Base-by-base conservation (phyloP, 2,113 vertebrate genomes). In the Mormoops blainvillei region DNA sequence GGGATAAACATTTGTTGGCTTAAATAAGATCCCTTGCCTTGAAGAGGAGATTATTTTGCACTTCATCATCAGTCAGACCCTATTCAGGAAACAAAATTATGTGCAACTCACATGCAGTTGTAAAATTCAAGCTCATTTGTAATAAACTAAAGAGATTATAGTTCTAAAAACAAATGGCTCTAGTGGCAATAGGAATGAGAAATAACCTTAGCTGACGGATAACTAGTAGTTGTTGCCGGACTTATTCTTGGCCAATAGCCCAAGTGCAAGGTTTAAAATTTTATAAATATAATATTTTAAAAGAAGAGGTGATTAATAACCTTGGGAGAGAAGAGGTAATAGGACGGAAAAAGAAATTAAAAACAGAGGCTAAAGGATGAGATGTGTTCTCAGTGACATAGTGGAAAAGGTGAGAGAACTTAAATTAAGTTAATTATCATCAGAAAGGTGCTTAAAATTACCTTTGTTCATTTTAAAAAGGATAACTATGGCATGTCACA, bases 361-460 rank as follows among this genome's bases (percentile, higher is more conserved):
- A 61, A 50, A 16, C 68, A 92, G 74, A 85, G 41, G 33, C 68
- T 84, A 58, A 65, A 50, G 41, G 5, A 26, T 92, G 70, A 94
- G 38, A 48, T 31, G 4, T 89, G 10, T 11, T 31, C 28, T 73
- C 28, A 84, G 43, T 87, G 43, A 87, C 24, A 65, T 10, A 50
- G 28, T 89, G 71, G 65, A 68, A 91, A 94, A 65, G 2, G 63
- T 45, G 28, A 88, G 33, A 71, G 45, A 93, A 70, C 12, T 41
- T 77, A 56, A 91, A 52, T 28, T 89, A 87, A 96, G 94, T 87
- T 67, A 93, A 74, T 74, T 91, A 80, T 92, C 52, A 84, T 22
- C 33, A 94, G 36, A n/a, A 87, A 95, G 65, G 36, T 90, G 6
- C n/a, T 95, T 95, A 84, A 94, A 90, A 92, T 89, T 87, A 81